A percentile compares a stretch with the other conserved stretches of the same genome.
These are phyloP conservation scores for Bradysia coprophila DNA, from an alignment of 1,140 invertebrate genomes.

Conservation along the genomic window DNA sequence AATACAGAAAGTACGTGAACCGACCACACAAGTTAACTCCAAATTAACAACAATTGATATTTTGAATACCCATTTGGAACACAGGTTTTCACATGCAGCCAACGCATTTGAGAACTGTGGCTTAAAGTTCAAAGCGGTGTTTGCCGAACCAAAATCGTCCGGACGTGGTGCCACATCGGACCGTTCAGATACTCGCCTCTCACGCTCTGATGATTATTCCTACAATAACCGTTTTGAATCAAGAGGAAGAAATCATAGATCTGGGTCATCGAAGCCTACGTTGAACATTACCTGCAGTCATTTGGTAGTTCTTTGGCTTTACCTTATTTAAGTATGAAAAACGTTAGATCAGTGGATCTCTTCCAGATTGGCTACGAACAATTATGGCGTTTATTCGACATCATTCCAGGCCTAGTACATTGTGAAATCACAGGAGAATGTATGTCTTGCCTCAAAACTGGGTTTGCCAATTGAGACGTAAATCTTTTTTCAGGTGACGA, in stretches of 20 bases:
- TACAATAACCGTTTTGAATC: slow-evolving; percentile 11
- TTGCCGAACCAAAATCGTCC: slow-evolving; percentile 43
- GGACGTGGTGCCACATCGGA: slow-evolving; percentile 11
- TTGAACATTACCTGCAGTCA: neutral
- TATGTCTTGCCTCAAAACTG: too few relatives aligned
- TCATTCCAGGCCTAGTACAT: slow-evolving; percentile 43
- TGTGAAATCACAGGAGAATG: slow-evolving; percentile 21
- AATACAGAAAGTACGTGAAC: slow-evolving; percentile 47
- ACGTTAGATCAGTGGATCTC: too few relatives aligned
- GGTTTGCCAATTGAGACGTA: neutral
- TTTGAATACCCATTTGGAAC: neutral
- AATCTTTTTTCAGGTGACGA: too few relatives aligned
- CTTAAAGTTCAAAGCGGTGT: slow-evolving; percentile 71
- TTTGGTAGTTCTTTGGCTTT: too few relatives aligned
- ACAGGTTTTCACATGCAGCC: slow-evolving; percentile 62
- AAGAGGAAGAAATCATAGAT: slow-evolving; percentile 5
- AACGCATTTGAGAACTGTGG: slow-evolving; percentile 80
- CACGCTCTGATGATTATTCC: neutral
- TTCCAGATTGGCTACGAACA: slow-evolving; percentile 68
- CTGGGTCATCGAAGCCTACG: too few relatives aligned
- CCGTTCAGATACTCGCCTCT: neutral
- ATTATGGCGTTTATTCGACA: slow-evolving; percentile 62
- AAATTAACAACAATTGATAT: too few relatives aligned
- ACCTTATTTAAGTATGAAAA: too few relatives aligned
- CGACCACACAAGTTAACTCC: too few relatives aligned